phyloP scores from a whole-genome alignment of 1,140 invertebrate genomes.

The Drosophila kanapiae region DNA sequence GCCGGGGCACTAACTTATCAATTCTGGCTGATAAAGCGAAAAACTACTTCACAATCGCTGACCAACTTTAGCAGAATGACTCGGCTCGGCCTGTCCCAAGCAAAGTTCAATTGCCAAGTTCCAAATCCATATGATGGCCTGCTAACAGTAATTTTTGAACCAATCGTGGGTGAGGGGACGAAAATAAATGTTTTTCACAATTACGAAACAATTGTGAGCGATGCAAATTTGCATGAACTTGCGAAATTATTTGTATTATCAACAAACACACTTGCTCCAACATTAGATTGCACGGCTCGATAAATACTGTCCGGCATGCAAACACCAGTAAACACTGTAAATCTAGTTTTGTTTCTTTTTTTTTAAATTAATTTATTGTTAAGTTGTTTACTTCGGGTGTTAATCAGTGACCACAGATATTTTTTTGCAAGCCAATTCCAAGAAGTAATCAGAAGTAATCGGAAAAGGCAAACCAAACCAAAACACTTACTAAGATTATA shows the following conservation, averaged over 20 bases:
- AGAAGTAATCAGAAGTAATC: neutral
- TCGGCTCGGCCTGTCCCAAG: constrained; percentile 18
- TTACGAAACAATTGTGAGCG: constrained; percentile 63
- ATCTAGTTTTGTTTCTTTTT: neutral
- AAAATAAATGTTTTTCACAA: constrained; percentile 27
- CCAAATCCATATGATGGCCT: neutral
- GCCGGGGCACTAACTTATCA: constrained; percentile 28
- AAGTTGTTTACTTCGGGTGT: constrained; percentile 3
- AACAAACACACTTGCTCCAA: constrained; percentile 7
- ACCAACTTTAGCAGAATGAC: constrained; percentile 18
- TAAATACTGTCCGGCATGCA: constrained; percentile 11
- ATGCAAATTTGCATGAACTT: constrained; percentile 25
- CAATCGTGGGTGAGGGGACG: constrained; percentile 1
- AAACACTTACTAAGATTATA: neutral
- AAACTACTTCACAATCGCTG: constrained; percentile 1
- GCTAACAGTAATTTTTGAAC: constrained; percentile 32
- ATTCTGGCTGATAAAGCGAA: constrained; percentile 8
- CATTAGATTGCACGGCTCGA: neutral
- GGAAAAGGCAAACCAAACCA: neutral
- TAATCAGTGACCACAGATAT: constrained; percentile 5
- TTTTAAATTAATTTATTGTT: too few relatives aligned
- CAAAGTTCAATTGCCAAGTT: constrained; percentile 54
- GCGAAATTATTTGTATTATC: constrained; percentile 23
- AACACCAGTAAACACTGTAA: neutral
- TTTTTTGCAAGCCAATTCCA: constrained; percentile 2